Evolutionary conservation across 1,140 invertebrate species (phyloP).

Genomic region (Drosophila pectinifera): DNA sequence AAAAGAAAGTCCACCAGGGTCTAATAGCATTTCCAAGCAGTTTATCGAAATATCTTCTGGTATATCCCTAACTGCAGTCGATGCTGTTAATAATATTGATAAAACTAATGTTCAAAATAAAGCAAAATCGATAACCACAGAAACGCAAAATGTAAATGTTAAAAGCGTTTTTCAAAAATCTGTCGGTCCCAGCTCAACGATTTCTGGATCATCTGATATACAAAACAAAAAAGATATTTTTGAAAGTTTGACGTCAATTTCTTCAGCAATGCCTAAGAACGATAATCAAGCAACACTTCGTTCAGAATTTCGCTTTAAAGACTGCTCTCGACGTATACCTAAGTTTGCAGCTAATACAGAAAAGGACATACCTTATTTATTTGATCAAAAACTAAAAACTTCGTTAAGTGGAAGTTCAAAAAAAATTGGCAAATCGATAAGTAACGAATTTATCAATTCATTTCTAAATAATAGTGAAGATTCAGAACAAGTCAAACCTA

Average conservation of each 20-base stretch:
- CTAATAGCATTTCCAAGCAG: neutral
- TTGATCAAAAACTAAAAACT: neutral
- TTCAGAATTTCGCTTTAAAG: neutral
- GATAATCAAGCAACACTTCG: too few relatives aligned
- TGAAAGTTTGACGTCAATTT: neutral
- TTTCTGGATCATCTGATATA: neutral
- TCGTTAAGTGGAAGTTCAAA: neutral
- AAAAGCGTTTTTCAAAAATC: neutral
- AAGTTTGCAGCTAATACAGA: too few relatives aligned
- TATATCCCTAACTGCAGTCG: neutral
- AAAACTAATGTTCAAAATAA: neutral
- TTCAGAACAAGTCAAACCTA: neutral
- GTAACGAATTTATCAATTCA: neutral
- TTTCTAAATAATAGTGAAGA: neutral
- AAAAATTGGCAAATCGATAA: neutral
- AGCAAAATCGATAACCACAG: neutral
- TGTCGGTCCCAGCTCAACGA: neutral
- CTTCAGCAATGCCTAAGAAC: neutral
- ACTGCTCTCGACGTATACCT: neutral
- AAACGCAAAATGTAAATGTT: neutral
- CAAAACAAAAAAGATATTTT: too few relatives aligned
- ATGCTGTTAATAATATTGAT: neutral
- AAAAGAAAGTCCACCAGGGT: neutral
- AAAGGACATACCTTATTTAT: neutral
- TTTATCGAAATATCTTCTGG: neutral